Base-by-base conservation (phyloP, 2,797 vertebrate genomes). In the Alosa sapidissima region DNA sequence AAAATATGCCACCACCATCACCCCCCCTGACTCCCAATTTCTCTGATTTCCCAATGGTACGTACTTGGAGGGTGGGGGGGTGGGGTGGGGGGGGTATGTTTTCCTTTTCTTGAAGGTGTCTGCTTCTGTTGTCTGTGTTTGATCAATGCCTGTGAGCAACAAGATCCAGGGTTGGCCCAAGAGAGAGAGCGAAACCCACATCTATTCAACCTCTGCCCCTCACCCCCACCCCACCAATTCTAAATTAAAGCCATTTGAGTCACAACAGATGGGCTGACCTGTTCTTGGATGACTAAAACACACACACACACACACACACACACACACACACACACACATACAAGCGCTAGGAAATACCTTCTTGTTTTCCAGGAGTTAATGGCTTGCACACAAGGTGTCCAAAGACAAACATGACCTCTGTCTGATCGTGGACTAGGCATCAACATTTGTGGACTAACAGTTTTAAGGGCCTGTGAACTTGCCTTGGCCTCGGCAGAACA, bases 51-150 rank as follows among this genome's bases (percentile, higher is more conserved):
- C 72, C 72, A 47, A 21, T 19, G 41, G 36, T n/a, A 36, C 28
- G 33, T 36, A 14, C 28, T 33, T 24, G 24, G 8, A 8, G 72
- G 41, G n/a, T n/a, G n/a, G n/a, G n/a, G n/a, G n/a, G n/a, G n/a
- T n/a, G 88, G 86, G 88, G 84, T 88, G 86, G 88, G 84, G 19
- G 88, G 87, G 90, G 92, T 93, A 89, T 94, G 92, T 93, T 93
- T 94, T 94, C 92, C 93, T 94, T 94, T 94, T 93, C 93, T 92
- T 92, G 84, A 92, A 87, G 86, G 90, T 92, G 88, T 91, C 90
- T 91, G 90, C 48, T 89, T 86, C 65, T 86, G 85, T 82, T 85
- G 86, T 87, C 87, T 90, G 92, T 90, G 89, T 91, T 88, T 92
- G 91, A 92, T 92, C 91, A 86, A 84, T 60, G 84, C 75, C 83